Percentiles rank a stretch among this genome's conserved stretches.
phyloP scores from a whole-genome alignment of 2,797 vertebrate species.

The Lagorchestes hirsutus region DNA sequence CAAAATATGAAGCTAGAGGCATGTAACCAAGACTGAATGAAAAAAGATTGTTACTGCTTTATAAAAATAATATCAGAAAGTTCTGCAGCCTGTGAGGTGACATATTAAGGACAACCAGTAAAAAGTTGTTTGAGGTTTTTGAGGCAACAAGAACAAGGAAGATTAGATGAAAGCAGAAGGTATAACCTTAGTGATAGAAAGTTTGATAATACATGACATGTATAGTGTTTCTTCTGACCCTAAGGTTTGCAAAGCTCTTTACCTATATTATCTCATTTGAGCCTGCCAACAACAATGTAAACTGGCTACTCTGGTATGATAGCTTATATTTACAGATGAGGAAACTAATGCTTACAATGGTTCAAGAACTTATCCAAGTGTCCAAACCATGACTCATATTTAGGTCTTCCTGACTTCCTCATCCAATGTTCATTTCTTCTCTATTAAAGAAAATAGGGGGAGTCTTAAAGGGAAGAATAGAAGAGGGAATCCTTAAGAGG shows the following conservation, averaged over 20 bases:
- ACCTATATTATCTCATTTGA: background rate
- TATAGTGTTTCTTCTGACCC: background rate
- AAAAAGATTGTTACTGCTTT: background rate
- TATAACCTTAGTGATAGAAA: background rate
- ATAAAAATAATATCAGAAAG: background rate
- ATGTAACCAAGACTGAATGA: background rate
- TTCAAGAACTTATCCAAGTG: background rate
- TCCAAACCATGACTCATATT: background rate
- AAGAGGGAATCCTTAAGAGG: background rate
- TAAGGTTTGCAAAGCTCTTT: background rate
- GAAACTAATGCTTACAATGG: background rate
- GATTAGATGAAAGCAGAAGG: background rate
- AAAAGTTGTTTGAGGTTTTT: background rate
- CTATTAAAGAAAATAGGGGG: background rate
- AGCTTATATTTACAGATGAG: background rate
- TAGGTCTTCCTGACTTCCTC: background rate
- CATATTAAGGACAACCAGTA: background rate
- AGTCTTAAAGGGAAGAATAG: background rate
- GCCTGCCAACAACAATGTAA: background rate
- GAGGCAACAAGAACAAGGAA: background rate
- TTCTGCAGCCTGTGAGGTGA: background rate
- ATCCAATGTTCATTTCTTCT: background rate
- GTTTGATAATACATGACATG: background rate
- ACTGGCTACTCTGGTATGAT: background rate
- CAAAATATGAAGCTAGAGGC: background rate